Evolutionary conservation across 1,140 invertebrate genomes (phyloP).

Genomic region (Metopolophium dirhodum): DNA sequence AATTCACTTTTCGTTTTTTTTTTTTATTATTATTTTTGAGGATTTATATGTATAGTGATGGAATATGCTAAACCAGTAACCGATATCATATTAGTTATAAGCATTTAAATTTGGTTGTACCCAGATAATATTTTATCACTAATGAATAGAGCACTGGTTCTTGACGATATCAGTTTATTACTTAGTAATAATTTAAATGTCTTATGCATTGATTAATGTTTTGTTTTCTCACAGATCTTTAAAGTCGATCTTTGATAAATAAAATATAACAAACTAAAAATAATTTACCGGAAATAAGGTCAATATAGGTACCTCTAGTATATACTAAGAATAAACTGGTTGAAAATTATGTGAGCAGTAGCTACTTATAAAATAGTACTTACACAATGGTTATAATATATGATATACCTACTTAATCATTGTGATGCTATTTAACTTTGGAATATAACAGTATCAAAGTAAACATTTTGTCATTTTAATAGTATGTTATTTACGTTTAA

Average conservation of each 20-base stretch:
- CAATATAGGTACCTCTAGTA: neutral
- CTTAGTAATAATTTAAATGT: neutral
- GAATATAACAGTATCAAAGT: neutral
- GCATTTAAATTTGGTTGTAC: neutral
- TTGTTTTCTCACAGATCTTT: neutral
- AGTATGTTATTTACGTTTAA: neutral
- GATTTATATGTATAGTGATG: neutral
- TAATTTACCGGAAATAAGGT: neutral
- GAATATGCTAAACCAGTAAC: neutral
- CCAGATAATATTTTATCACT: neutral
- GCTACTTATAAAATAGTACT: neutral
- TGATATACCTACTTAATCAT: neutral
- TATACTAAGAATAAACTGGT: neutral
- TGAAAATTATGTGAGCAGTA: neutral
- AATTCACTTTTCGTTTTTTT: neutral
- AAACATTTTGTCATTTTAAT: neutral
- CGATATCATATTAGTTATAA: neutral
- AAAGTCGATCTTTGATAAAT: neutral
- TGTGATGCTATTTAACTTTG: neutral
- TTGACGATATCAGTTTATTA: neutral
- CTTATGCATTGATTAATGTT: neutral
- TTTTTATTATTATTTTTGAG: neutral
- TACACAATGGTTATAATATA: neutral
- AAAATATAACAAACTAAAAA: neutral
- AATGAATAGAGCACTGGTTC: too few relatives aligned